These are phyloP conservation scores for Pseudomugil tenellus DNA, from an alignment of 2,797 vertebrate species.

Conservation along the genomic window DNA sequence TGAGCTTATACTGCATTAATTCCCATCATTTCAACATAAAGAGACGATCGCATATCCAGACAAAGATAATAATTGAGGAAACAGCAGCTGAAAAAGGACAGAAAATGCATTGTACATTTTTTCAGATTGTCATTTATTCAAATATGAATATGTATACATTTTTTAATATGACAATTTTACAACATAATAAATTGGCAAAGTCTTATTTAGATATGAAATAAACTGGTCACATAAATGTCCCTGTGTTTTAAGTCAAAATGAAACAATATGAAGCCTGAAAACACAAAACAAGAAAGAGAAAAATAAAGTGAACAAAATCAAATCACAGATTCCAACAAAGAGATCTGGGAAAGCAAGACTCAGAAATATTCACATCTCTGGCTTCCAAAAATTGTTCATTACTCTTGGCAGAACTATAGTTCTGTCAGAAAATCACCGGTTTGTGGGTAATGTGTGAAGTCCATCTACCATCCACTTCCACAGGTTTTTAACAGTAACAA, in stretches of 20 bases:
- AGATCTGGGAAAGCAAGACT: slow-evolving; percentile 15
- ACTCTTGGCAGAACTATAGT: slow-evolving; percentile 28
- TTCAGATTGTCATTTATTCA: slow-evolving; percentile 65
- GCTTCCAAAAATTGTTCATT: slow-evolving; percentile 10
- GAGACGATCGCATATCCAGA: no score
- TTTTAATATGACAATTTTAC: slow-evolving; percentile 43
- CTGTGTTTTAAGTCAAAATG: slow-evolving; percentile 46
- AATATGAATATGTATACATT: slow-evolving; percentile 55
- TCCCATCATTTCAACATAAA: no score
- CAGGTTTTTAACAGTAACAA: slow-evolving; percentile 12
- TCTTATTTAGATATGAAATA: slow-evolving; percentile 30
- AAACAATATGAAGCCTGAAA: slow-evolving; percentile 27
- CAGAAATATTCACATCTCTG: slow-evolving; percentile 13
- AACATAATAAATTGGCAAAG: slow-evolving; percentile 23
- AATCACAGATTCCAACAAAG: slow-evolving; percentile 15
- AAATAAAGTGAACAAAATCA: slow-evolving; percentile 14
- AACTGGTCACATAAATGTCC: slow-evolving; percentile 19
- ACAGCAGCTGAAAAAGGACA: not conserved
- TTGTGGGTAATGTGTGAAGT: not conserved
- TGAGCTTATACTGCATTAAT: no score
- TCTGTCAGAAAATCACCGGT: slow-evolving; percentile 1
- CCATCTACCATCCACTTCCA: slow-evolving; percentile 5
- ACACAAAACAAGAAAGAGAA: slow-evolving; percentile 12
- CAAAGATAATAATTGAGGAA: no score
- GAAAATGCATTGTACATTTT: slow-evolving; percentile 5